These are phyloP conservation scores for Cistogaster globosa DNA, from an alignment of 2,888 invertebrate species.

Conservation along the genomic window DNA sequence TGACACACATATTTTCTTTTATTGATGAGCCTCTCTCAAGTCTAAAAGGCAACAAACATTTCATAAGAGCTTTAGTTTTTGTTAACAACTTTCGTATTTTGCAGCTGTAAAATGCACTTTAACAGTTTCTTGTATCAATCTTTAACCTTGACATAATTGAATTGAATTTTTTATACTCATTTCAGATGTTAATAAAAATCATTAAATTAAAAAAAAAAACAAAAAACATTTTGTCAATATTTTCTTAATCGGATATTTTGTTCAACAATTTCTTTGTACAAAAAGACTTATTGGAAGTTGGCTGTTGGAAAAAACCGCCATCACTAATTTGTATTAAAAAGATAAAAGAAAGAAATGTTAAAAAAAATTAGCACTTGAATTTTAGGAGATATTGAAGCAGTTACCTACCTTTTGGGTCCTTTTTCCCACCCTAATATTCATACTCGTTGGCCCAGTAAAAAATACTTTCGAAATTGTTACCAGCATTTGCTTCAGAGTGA, in stretches of 20 bases:
- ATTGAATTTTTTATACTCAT: conserved; percentile 14
- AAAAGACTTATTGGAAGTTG: background rate
- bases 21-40: background rate
- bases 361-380: no score
- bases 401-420: no score
- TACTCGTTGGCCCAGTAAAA: no score
- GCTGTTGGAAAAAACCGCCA: no score
- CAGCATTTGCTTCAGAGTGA: no score
- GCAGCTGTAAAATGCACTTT: conserved; percentile 11
- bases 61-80: background rate
- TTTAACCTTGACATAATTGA: conserved; percentile 52
- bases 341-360: no score
- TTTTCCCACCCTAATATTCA: no score
- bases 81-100: background rate
- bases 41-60: background rate
- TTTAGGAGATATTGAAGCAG: no score
- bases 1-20: conserved; percentile 40
- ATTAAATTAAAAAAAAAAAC: background rate
- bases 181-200: background rate
- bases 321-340: no score
- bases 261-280: background rate
- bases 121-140: background rate
- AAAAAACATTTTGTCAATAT: conserved; percentile 7
- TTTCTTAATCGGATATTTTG: background rate
- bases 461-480: no score